phyloP scores from a whole-genome alignment of 2,113 vertebrate genomes.

The Osmerus eperlanus region DNA sequence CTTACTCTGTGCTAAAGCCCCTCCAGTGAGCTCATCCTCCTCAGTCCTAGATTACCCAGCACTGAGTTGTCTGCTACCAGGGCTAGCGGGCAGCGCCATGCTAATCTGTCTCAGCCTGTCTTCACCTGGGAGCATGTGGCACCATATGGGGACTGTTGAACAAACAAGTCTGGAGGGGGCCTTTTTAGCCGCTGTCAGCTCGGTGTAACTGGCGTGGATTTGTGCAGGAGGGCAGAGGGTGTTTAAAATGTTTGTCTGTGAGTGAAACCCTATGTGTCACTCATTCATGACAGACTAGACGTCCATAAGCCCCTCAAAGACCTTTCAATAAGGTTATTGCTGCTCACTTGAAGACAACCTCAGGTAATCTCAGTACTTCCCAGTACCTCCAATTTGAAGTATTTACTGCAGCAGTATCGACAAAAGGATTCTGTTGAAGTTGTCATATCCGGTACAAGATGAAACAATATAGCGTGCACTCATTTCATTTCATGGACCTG shows the following conservation, averaged over 20 bases:
- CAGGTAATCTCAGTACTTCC: constrained; percentile 25
- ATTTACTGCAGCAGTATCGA: too few species aligned
- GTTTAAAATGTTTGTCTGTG: background rate
- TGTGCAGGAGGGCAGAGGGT: background rate
- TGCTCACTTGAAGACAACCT: too few species aligned
- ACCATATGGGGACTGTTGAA: constrained; percentile 50
- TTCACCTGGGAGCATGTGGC: background rate
- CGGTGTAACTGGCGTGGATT: constrained; percentile 4
- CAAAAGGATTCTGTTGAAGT: too few species aligned
- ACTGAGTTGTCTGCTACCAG: constrained; percentile 43
- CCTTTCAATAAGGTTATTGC: too few species aligned
- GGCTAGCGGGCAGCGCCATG: constrained; percentile 25
- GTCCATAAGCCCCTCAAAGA: background rate
- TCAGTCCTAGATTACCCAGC: constrained; percentile 38
- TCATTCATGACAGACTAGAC: background rate
- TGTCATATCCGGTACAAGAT: too few species aligned
- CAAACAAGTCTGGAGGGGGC: constrained; percentile 23
- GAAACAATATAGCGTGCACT: too few species aligned
- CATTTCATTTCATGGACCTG: too few species aligned
- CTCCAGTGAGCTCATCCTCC: constrained; percentile 5
- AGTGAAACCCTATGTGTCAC: background rate
- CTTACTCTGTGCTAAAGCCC: background rate
- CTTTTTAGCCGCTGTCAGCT: constrained; percentile 23
- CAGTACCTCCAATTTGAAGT: background rate
- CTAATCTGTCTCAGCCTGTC: constrained; percentile 63